Percentiles rank a stretch among this genome's conserved stretches.
Conservation (phyloP, 2,113 vertebrate species). For the Peromyscus maniculatus region DNA sequence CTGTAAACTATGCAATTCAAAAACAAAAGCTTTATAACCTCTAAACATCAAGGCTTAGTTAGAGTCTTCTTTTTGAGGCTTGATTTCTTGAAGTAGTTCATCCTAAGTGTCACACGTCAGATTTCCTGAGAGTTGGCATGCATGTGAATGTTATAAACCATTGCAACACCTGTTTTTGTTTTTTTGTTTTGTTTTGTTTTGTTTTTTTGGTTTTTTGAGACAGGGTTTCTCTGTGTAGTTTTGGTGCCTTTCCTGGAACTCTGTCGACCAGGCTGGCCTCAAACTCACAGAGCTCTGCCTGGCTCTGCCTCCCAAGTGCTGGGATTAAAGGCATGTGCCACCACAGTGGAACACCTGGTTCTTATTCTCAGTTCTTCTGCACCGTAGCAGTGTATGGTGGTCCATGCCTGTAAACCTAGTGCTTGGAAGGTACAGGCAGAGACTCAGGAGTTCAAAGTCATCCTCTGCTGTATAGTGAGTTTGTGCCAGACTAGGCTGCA, state of each 20-base stretch:
- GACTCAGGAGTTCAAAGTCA: neutral
- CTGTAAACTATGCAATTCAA: conserved; percentile 13
- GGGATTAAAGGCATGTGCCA: no score
- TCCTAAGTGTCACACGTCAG: neutral
- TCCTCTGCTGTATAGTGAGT: neutral
- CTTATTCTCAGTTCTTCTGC: conserved; percentile 27
- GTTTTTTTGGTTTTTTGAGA: neutral
- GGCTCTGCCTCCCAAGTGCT: no score
- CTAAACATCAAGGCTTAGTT: neutral
- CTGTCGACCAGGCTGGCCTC: no score
- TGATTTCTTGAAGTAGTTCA: neutral
- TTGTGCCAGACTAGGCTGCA: neutral
- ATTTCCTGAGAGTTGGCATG: neutral
- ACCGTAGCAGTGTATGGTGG: neutral
- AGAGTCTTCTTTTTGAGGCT: neutral
- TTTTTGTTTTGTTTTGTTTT: neutral
- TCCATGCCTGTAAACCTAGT: neutral
- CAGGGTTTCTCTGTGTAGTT: no score
- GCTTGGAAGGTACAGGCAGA: neutral
- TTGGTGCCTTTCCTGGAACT: no score
- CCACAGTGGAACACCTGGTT: neutral
- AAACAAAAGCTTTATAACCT: neutral
- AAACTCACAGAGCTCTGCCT: no score
- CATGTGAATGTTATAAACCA: neutral
- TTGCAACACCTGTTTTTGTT: neutral